A percentile compares a stretch with the other conserved stretches of the same genome.
Evolutionary conservation across 2,888 invertebrate genomes (phyloP).

Genomic region (Seira musarum): DNA sequence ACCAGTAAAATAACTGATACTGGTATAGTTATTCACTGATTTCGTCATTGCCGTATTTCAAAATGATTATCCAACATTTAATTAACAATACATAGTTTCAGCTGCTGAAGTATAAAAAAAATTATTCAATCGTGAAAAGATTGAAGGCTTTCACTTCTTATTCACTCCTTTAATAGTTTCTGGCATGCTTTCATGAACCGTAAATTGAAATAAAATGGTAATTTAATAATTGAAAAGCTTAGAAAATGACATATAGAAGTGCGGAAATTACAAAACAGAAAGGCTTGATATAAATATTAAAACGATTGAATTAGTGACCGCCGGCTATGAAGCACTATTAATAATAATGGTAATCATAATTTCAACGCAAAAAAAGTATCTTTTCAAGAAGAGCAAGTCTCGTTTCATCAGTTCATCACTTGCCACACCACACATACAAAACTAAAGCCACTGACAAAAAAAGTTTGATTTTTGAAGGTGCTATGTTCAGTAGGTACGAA

Average conservation of each 20-base stretch:
- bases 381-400: no score
- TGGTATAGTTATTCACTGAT: no score
- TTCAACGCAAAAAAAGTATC: no score
- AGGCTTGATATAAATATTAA: constrained; percentile 26
- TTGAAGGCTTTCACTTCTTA: no score
- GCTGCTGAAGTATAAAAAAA: not conserved
- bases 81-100: constrained; percentile 1
- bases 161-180: no score
- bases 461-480: constrained; percentile 8
- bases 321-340: constrained; percentile 30
- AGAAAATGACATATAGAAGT: not conserved
- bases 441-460: not conserved
- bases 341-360: not conserved
- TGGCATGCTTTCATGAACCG: no score
- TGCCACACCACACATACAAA: not conserved
- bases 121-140: not conserved
- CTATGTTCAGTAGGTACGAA: not conserved
- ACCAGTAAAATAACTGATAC: no score
- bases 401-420: no score
- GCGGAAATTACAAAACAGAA: constrained; percentile 1
- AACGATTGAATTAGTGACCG: constrained; percentile 6
- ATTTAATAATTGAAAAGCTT: constrained; percentile 14
- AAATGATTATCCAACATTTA: constrained; percentile 21
- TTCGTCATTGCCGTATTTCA: no score
- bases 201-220: constrained; percentile 16